Percentiles rank a stretch among this genome's conserved stretches.
Evolutionary conservation across 2,888 invertebrate species (phyloP).

Genomic region (Apotomis capreana): DNA sequence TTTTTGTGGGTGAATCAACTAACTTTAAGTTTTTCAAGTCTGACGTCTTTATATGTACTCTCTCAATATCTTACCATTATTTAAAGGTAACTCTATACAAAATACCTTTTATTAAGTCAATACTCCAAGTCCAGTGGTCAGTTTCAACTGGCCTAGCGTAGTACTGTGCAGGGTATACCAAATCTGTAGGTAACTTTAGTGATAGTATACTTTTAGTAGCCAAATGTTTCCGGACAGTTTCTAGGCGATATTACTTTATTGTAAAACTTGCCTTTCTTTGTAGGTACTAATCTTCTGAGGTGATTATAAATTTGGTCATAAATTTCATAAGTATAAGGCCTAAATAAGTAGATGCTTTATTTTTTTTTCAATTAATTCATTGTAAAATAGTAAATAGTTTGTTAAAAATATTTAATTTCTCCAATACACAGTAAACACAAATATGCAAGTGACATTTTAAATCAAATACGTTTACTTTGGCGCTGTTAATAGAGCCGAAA

Average conservation of each 20-base stretch:
- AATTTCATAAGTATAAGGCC: neutral
- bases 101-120: slow-evolving; percentile 1
- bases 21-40: no score
- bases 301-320: slow-evolving; percentile 8
- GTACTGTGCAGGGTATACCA: slow-evolving; percentile 39
- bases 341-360: neutral
- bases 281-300: neutral
- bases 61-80: neutral
- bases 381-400: no score
- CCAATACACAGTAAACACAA: no score
- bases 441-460: no score
- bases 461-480: no score
- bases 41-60: no score
- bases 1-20: no score
- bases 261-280: neutral
- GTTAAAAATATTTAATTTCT: no score
- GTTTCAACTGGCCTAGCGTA: slow-evolving; percentile 26
- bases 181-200: slow-evolving; percentile 29
- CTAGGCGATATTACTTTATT: slow-evolving; percentile 12
- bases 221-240: slow-evolving; percentile 21
- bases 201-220: slow-evolving; percentile 18
- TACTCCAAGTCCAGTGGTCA: slow-evolving; percentile 25
- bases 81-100: slow-evolving; percentile 26
- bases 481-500: no score
- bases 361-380: no score